These are phyloP conservation scores for Lagodon rhomboides DNA, from an alignment of 2,797 vertebrate species.

Conservation along the genomic window DNA sequence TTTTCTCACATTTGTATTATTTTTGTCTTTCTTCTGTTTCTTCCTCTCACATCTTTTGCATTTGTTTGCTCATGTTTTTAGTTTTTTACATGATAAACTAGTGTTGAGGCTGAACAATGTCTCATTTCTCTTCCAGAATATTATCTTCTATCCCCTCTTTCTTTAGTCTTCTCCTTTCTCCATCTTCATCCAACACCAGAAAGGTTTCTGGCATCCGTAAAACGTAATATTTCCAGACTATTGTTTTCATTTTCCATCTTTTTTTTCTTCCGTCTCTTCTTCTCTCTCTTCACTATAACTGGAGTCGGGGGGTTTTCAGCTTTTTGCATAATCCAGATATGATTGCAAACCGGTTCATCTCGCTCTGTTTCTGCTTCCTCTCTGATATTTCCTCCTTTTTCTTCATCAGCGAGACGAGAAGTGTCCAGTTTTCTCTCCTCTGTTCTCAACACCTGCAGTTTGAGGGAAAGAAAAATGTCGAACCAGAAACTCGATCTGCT, in stretches of 20 bases:
- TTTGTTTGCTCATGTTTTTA: not conserved
- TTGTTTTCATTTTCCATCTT: not conserved
- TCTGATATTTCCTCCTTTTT: not conserved
- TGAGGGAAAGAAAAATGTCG: not conserved
- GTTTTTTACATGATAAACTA: not conserved
- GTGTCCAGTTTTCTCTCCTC: not conserved
- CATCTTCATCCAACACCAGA: not conserved
- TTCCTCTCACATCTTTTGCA: too few species aligned
- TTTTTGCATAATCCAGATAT: slow-evolving; percentile 2
- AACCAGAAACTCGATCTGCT: not conserved
- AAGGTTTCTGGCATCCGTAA: not conserved
- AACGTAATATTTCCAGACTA: not conserved
- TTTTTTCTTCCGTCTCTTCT: not conserved
- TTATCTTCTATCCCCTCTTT: not conserved
- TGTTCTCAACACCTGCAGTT: not conserved
- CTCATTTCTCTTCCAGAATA: not conserved
- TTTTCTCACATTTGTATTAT: too few species aligned
- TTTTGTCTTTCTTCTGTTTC: too few species aligned
- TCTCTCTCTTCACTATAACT: not conserved
- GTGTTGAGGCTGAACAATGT: too few species aligned
- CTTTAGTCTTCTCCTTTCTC: not conserved
- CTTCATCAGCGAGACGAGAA: not conserved
- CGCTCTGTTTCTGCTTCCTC: not conserved
- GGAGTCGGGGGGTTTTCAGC: not conserved
- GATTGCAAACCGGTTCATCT: not conserved